These are phyloP conservation scores for Oscheius onirici DNA, from an alignment of 2,888 invertebrate species.

Conservation along the genomic window DNA sequence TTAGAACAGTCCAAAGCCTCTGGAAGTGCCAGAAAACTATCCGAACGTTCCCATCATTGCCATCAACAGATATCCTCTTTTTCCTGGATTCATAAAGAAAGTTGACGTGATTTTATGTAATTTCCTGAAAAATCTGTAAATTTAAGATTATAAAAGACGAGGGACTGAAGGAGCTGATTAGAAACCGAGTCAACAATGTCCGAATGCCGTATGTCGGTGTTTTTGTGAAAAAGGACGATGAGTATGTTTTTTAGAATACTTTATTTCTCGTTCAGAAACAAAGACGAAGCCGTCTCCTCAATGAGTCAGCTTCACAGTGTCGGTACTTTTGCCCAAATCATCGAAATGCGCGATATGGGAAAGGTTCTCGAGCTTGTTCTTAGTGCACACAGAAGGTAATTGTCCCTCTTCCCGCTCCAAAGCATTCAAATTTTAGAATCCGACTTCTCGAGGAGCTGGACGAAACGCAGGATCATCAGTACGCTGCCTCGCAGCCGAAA, in stretches of 20 bases:
- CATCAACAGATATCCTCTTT: slow-evolving; percentile 91
- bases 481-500: not conserved
- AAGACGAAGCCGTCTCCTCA: slow-evolving; percentile 77
- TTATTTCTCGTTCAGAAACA: slow-evolving; percentile 38
- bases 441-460: slow-evolving; percentile 31
- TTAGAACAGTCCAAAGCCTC: slow-evolving; percentile 50
- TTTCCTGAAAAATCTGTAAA: not conserved
- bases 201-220: slow-evolving; percentile 97
- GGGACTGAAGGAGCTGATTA: slow-evolving; percentile 85
- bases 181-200: slow-evolving; percentile 86
- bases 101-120: slow-evolving; percentile 81
- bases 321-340: slow-evolving; percentile 92
- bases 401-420: not conserved
- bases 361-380: slow-evolving; percentile 85
- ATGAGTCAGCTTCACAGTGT: slow-evolving; percentile 87
- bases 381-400: slow-evolving; percentile 78
- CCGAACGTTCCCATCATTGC: slow-evolving; percentile 95
- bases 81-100: slow-evolving; percentile 96
- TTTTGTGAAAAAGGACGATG: slow-evolving; percentile 90
- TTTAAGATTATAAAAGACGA: slow-evolving; percentile 83
- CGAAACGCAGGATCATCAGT: slow-evolving; percentile 20
- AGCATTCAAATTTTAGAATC: slow-evolving; percentile 7
- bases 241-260: slow-evolving; percentile 74
- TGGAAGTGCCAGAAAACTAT: slow-evolving; percentile 94
- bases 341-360: slow-evolving; percentile 88